Evolutionary conservation across 2,797 vertebrate species (phyloP).

Genomic region (Tarsius wallacei): DNA sequence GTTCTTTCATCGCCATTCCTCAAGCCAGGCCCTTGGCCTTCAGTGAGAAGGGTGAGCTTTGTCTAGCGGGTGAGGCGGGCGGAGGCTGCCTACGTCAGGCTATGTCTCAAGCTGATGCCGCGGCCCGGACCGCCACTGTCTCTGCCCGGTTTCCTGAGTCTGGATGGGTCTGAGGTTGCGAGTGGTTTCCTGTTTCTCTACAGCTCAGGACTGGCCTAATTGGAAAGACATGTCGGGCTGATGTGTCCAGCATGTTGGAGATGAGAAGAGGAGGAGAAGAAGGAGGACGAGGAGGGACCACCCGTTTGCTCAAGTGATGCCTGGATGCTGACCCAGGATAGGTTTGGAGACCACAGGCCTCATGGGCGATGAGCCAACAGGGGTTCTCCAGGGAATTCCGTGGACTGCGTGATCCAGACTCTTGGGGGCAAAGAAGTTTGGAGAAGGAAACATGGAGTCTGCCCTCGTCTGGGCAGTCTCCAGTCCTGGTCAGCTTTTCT

Average conservation of each 20-base stretch:
- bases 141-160: conserved; percentile 92
- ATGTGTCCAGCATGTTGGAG: conserved; percentile 88
- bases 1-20: background rate
- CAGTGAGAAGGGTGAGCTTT: background rate
- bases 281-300: conserved; percentile 61
- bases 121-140: conserved; percentile 86
- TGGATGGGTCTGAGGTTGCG: conserved; percentile 91
- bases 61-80: conserved; percentile 3
- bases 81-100: background rate
- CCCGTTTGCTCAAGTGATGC: conserved; percentile 69
- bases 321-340: background rate
- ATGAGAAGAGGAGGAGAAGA: conserved; percentile 72
- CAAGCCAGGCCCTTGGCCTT: background rate
- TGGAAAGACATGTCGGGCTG: conserved; percentile 92
- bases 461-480: background rate
- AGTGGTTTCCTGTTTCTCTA: conserved; percentile 92
- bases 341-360: background rate
- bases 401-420: background rate
- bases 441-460: accelerated
- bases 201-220: conserved; percentile 90
- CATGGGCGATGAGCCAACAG: accelerated
- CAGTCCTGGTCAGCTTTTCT: background rate
- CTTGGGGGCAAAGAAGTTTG: background rate
- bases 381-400: background rate
- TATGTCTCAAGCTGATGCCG: conserved; percentile 83